Percentiles rank a stretch among this genome's conserved stretches.
Evolutionary conservation across 2,888 invertebrate genomes (phyloP).

Genomic region (Fabriciana adippe): DNA sequence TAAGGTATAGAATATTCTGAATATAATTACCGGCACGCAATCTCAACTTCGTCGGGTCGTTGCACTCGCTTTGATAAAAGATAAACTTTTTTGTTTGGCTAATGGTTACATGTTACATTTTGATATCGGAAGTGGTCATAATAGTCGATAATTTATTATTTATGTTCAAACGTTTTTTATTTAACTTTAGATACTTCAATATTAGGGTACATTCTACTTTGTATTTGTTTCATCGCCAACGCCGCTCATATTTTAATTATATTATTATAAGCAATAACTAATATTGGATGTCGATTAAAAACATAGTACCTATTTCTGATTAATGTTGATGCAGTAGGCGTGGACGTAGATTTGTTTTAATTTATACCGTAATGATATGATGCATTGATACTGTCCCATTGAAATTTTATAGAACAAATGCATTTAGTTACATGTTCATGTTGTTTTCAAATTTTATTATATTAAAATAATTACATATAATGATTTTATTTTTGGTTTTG

Average conservation of each 20-base stretch:
- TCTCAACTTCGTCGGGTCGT: conserved; percentile 41
- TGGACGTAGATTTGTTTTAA: conserved; percentile 17
- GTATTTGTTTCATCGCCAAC: conserved; percentile 2
- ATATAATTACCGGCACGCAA: conserved; percentile 39
- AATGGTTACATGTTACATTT: conserved; percentile 41
- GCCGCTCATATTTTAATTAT: conserved; percentile 14
- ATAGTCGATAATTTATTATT: conserved; percentile 13
- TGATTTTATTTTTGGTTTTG: neutral
- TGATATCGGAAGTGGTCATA: conserved; percentile 38
- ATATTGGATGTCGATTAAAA: conserved; percentile 11
- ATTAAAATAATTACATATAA: too few species aligned
- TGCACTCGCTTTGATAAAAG: conserved; percentile 45
- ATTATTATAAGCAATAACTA: conserved; percentile 16
- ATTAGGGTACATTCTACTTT: neutral
- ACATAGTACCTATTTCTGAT: conserved; percentile 11
- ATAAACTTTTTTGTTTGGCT: conserved; percentile 45
- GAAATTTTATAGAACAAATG: conserved; percentile 4
- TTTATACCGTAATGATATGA: conserved; percentile 2
- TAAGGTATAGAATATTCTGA: conserved; percentile 35
- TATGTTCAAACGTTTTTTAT: neutral
- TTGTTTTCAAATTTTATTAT: neutral
- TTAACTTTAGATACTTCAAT: neutral
- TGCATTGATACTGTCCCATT: conserved; percentile 3
- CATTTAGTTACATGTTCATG: conserved; percentile 8
- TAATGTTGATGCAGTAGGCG: conserved; percentile 19